phyloP scores from a whole-genome alignment of 53 echinoderm and acorn worm species.

The Mesocentrotus franciscanus region DNA sequence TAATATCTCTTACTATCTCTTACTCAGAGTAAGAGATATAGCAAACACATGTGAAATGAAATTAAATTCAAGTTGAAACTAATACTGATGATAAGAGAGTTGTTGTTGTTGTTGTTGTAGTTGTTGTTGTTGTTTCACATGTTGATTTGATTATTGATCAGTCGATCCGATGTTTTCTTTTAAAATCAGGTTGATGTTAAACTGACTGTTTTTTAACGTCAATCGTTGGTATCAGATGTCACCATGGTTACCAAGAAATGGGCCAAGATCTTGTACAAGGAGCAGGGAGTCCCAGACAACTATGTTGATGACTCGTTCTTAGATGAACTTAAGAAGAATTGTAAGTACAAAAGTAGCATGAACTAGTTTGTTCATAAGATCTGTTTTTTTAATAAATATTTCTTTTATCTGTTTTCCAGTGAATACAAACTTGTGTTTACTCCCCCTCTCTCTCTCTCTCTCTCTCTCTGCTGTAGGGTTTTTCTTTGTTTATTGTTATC shows the following conservation, averaged over 20 bases:
- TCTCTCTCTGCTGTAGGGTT: no score
- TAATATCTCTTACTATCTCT: no score
- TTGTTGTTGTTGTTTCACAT: no score
- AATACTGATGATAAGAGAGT: no score
- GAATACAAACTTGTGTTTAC: not conserved
- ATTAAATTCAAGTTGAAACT: no score
- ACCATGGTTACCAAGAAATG: slow-evolving; percentile 66
- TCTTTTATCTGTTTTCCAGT: not conserved
- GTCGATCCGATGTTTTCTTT: not conserved
- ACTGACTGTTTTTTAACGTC: not conserved
- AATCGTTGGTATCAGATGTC: not conserved
- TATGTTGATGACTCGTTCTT: slow-evolving; percentile 94
- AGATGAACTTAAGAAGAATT: slow-evolving; percentile 88
- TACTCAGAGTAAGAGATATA: no score
- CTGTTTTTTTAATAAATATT: no score
- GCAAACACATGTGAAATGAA: no score
- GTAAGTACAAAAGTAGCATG: slow-evolving; percentile 58
- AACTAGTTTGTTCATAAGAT: not conserved
- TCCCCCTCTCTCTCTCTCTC: no score
- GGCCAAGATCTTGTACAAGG: slow-evolving; percentile 89
- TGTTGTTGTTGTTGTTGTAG: no score
- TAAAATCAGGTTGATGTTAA: not conserved
- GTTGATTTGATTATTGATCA: not conserved
- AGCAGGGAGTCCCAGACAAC: slow-evolving; percentile 94
- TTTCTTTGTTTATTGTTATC: no score